Conservation (phyloP, 1,140 invertebrate genomes). For the Hylyphantes graminicola region DNA sequence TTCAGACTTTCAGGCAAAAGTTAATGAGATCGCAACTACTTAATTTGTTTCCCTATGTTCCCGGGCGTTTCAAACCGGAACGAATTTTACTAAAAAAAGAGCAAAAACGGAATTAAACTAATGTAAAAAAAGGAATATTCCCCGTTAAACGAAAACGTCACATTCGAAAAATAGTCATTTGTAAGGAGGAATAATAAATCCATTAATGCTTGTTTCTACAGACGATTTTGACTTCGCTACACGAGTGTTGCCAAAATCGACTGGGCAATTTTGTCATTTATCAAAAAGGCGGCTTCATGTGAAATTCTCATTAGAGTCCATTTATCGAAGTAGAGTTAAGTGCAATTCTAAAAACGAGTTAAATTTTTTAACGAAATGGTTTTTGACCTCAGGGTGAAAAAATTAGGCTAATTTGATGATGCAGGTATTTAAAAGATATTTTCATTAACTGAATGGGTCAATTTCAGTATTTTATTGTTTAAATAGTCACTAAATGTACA, state of each 20-base stretch:
- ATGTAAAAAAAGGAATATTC: slow-evolving; percentile 15
- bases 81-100: slow-evolving; percentile 2
- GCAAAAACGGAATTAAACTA: slow-evolving; percentile 17
- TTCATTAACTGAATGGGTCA: too few relatives aligned
- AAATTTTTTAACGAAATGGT: too few relatives aligned
- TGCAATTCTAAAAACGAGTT: neutral
- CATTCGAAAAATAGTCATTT: slow-evolving; percentile 40
- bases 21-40: slow-evolving; percentile 41
- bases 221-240: slow-evolving; percentile 37
- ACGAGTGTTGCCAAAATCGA: slow-evolving; percentile 18
- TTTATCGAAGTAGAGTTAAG: slow-evolving; percentile 30
- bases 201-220: slow-evolving; percentile 48
- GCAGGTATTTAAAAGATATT: too few relatives aligned
- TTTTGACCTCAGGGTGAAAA: too few relatives aligned
- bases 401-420: too few relatives aligned
- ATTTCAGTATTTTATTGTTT: too few relatives aligned
- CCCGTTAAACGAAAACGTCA: slow-evolving; percentile 49
- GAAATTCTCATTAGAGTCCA: slow-evolving; percentile 20
- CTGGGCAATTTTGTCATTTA: slow-evolving; percentile 35
- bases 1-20: slow-evolving; percentile 11
- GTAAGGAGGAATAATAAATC: slow-evolving; percentile 54
- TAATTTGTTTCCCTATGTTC: slow-evolving; percentile 49
- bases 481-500: too few relatives aligned
- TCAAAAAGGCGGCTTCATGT: slow-evolving; percentile 27
- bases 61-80: slow-evolving; percentile 4